Evolutionary conservation across 2,888 invertebrate genomes (phyloP).

Genomic region (Kuschelorhynchus macadamiae): DNA sequence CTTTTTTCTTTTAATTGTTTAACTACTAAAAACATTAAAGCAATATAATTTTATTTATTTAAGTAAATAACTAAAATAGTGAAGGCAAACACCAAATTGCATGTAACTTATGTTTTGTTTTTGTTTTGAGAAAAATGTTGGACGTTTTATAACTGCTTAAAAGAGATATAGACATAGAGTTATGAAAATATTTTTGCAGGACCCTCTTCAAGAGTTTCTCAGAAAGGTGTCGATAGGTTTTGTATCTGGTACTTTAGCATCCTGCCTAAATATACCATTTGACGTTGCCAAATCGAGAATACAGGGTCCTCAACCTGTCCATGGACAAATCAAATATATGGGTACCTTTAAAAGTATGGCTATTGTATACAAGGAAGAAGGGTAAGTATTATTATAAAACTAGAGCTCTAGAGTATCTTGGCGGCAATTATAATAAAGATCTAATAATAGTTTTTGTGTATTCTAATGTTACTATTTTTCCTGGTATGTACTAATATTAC

Average conservation of each 20-base stretch:
- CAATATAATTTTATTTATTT: no score
- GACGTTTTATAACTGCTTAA: no score
- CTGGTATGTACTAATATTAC: no score
- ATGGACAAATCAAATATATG: slow-evolving; percentile 82
- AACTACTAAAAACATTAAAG: no score
- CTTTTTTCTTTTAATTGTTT: no score
- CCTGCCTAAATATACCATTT: slow-evolving; percentile 93
- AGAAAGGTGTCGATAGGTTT: slow-evolving; percentile 89
- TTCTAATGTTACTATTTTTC: slow-evolving; percentile 32
- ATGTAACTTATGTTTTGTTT: no score
- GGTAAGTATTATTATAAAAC: slow-evolving; percentile 72
- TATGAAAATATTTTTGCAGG: no score
- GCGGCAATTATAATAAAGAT: background rate
- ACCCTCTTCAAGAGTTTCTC: slow-evolving; percentile 78
- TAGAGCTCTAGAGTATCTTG: no score
- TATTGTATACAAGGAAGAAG: slow-evolving; percentile 89
- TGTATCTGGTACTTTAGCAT: slow-evolving; percentile 88
- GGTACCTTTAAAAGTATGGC: slow-evolving; percentile 81
- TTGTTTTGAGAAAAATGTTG: no score
- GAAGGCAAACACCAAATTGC: no score
- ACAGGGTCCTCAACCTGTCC: slow-evolving; percentile 89
- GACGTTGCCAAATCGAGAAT: slow-evolving; percentile 97
- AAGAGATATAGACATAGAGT: no score
- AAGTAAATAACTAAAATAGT: no score
- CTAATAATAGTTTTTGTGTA: background rate